Evolutionary conservation across 64 coral and sea anemone species (phyloP).

Genomic region (Porites lutea): DNA sequence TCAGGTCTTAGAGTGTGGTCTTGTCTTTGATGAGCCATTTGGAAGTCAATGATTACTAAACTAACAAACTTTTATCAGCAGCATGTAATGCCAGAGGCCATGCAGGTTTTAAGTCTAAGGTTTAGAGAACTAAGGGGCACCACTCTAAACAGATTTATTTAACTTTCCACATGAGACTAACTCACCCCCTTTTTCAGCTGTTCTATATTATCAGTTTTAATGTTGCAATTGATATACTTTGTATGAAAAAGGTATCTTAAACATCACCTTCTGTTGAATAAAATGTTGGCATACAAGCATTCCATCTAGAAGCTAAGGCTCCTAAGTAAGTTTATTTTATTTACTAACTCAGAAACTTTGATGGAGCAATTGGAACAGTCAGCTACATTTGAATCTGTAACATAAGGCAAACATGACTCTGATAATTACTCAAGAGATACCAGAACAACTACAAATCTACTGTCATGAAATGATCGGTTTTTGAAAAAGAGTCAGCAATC

Average conservation of each 20-base stretch:
- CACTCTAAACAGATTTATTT: too few species aligned
- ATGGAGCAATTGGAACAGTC: too few species aligned
- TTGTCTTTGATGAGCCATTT: slow-evolving; percentile 67
- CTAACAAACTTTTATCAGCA: slow-evolving; percentile 48
- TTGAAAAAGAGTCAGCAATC: slow-evolving; percentile 50
- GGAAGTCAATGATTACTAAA: slow-evolving; percentile 38
- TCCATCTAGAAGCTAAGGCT: too few species aligned
- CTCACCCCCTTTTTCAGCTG: too few species aligned
- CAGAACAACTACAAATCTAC: background rate
- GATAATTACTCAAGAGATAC: background rate
- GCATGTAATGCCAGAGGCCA: slow-evolving; percentile 33
- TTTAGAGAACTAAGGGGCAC: background rate
- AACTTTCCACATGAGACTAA: too few species aligned
- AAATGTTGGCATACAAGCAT: too few species aligned
- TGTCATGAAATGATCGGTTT: slow-evolving; percentile 57
- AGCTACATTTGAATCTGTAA: too few species aligned
- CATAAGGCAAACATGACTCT: too few species aligned
- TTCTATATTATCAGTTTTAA: background rate
- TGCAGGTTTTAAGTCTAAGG: background rate
- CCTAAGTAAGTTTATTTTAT: too few species aligned
- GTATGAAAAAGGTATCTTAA: background rate
- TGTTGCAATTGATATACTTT: background rate
- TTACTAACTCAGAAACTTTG: too few species aligned
- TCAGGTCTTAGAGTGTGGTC: slow-evolving; percentile 48
- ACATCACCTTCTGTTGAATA: background rate